Conservation (phyloP, 2,113 vertebrate species). For the western clawed frog (Xenopus tropicalis) region UCB_Xtro_10.0 CM004447.2:149432001-149432500, state of each 20-base stretch:
- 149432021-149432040: too few relatives aligned
- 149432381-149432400: neutral
- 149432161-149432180: too few relatives aligned
- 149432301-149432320: slow-evolving; percentile 25
- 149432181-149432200: too few relatives aligned
- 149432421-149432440: slow-evolving; percentile 27
- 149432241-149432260: neutral
- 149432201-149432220: too few relatives aligned
- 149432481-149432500: neutral
- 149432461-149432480: neutral
- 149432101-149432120: too few relatives aligned
- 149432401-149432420: slow-evolving; percentile 3
- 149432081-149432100: too few relatives aligned
- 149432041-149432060: too few relatives aligned
- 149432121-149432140: too few relatives aligned
- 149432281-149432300: slow-evolving; percentile 35
- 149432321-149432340: slow-evolving; percentile 33
- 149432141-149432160: too few relatives aligned
- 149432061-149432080: too few relatives aligned
- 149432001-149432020: too few relatives aligned
- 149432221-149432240: neutral
- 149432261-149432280: too few relatives aligned
- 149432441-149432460: slow-evolving; percentile 7
- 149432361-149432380: slow-evolving; percentile 13
- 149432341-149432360: slow-evolving; percentile 10